phyloP scores from a whole-genome alignment of 1,140 invertebrate species.

The Leptestheria dahalacensis region DNA sequence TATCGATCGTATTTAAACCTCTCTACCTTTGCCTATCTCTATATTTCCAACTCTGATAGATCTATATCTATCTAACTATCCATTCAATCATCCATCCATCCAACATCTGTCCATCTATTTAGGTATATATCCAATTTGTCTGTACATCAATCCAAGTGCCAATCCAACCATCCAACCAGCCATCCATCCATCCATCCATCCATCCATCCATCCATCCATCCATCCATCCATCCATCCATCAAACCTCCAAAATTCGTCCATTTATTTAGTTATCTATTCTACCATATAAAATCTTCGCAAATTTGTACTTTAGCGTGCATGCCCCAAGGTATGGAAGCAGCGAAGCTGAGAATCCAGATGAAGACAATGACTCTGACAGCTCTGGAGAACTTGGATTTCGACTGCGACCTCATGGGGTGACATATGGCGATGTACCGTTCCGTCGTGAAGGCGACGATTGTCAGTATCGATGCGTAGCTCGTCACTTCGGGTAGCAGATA shows the following conservation, averaged over 20 bases:
- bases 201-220: not conserved
- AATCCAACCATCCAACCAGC: no score
- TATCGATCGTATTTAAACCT: no score
- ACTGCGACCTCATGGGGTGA: constrained; percentile 74
- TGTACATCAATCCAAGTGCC: no score
- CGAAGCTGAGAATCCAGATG: constrained; percentile 40
- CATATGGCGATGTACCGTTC: constrained; percentile 91
- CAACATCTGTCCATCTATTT: no score
- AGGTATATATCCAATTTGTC: no score
- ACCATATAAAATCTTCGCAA: no score
- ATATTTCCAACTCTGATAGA: no score
- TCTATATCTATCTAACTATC: no score
- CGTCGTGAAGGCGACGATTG: constrained; percentile 83
- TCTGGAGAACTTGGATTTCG: constrained; percentile 52
- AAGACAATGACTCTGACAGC: constrained; percentile 39
- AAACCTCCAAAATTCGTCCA: not conserved
- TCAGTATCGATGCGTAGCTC: constrained; percentile 51
- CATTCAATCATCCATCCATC: no score
- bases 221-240: not conserved
- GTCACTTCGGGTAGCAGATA: constrained; percentile 65
- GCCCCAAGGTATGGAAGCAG: constrained; percentile 55
- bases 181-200: constrained; percentile 36
- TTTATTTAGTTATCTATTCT: no score
- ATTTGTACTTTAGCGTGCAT: constrained; percentile 25
- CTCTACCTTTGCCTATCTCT: no score